Evolutionary conservation across 1,140 invertebrate genomes (phyloP), one percentile per base, ranked within the genome.

Genomic region (Coelopa frigida): DNA sequence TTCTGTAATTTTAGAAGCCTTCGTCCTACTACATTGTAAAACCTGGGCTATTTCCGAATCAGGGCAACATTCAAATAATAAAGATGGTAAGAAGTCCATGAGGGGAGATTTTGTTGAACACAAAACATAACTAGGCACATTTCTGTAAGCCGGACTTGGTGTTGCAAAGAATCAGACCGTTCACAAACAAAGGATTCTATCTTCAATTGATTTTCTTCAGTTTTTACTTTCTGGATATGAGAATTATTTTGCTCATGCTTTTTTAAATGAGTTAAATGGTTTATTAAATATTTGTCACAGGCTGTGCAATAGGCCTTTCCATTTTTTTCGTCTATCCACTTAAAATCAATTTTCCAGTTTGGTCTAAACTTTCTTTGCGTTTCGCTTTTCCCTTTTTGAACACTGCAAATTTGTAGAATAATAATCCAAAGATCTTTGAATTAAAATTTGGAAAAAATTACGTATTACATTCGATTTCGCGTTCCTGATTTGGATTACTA

Each of bases 1-100:
- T 8, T 45, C 43, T 24, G 44, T n/a, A 18, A 46, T 8, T 14
- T 46, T n/a, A 12, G 24, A 20, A 14, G 44, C 14, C 18, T 37
- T 46, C 10, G 44, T 37, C 27, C 15, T 24, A 11, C 44, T 35
- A 12, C 44, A 46, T 23, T 37, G 32, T 4, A 46, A 3, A 14
- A 15, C 3, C 15, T 21, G 15, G 24, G 44, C 44, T 18, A 37
- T 37, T 26, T 36, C 27, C 3, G 33, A 46, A 17, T 46, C 33
- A 0, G 33, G 32, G n/a, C 44, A 46, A 20, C 44, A 46, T 12
- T 26, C 44, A 2, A 35, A 32, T 14, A 46, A 27, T 5, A 46
- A 46, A 3, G 3, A 14, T 4, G 44, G 44, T 10, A 37, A 26
- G 27, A 26, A 46, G n/a, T 46, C 32, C 44, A 46, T 37, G 36